Evolutionary conservation across 2,797 vertebrate genomes (phyloP), one percentile per base, ranked within the genome.

Genomic region (Xerus rutilus): DNA sequence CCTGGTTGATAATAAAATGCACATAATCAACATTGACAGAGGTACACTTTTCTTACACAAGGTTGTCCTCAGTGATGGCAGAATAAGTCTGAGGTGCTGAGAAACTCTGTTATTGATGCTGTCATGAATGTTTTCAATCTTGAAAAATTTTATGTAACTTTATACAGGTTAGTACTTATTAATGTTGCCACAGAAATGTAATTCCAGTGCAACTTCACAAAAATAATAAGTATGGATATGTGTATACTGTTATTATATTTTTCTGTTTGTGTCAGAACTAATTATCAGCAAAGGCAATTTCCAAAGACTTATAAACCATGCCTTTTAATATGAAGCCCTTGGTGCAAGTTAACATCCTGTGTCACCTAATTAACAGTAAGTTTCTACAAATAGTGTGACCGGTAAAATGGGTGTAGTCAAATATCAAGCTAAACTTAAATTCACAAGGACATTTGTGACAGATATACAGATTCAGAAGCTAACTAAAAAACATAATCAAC

Each of bases 241-340:
- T 57, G 54, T 59, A n/a, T 88, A 57, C 4, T 14, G 14, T 78
- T 49, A 79, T n/a, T 65, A 25, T 47, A 52, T 72, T 78, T 79
- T 86, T 49, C 28, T 72, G 23, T 30, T 88, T 95, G 20, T 93
- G 43, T 93, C 81, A 96, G 65, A 95, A 69, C 49, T 97, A 98
- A 95, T 92, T 78, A 94, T 90, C 70, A 95, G 73, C 39, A 97
- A 97, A 97, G 95, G 43, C 18, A 95, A 39, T 93, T 45, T 93
- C 82, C 78, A 89, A 64, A 62, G 94, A 96, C 23, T 69, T 77
- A 3, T 93, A 69, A 67, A 25, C 18, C 91, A 15, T 65, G n/a
- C 12, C 88, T 96, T 97, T 96, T 49, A 52, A 88, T 74, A 39
- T 97, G 35, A 93, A 93, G 91, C 69, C 7, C 57, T 95, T 92